phyloP scores from a whole-genome alignment of 2,888 invertebrate genomes.

The Tryphoninae sp. region DNA sequence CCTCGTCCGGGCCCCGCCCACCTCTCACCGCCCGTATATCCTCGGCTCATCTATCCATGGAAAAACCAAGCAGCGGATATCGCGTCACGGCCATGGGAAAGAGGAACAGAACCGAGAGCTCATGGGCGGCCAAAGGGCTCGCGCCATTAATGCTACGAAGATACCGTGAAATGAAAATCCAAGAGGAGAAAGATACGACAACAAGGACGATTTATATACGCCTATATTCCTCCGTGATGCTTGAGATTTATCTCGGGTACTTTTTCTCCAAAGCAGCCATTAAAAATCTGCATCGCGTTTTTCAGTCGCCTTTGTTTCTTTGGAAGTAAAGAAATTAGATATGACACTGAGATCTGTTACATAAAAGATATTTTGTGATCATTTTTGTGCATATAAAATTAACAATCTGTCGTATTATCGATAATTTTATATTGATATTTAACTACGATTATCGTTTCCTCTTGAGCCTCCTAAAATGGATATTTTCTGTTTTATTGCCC shows the following conservation, averaged over 20 bases:
- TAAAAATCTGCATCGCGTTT: conserved; percentile 23
- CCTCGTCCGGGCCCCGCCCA: neutral
- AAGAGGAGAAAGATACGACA: neutral
- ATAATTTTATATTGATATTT: no score
- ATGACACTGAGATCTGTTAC: neutral
- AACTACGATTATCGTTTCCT: no score
- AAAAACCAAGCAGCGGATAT: conserved; percentile 32
- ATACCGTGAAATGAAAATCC: conserved; percentile 36
- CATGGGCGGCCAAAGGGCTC: neutral
- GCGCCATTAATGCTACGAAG: neutral
- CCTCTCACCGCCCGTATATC: conserved; percentile 19
- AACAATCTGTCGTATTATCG: no score
- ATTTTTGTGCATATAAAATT: neutral
- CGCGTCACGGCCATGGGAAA: conserved; percentile 21
- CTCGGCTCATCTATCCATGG: conserved; percentile 1
- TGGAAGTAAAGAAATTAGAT: neutral
- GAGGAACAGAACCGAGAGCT: neutral
- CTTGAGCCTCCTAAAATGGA: no score
- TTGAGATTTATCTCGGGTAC: neutral
- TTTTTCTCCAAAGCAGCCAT: conserved; percentile 1
- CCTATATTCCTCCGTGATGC: no score
- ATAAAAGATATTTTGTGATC: neutral
- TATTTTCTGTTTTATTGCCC: no score
- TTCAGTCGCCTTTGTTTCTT: neutral
- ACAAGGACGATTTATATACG: neutral